Conservation (phyloP, 2,888 invertebrate genomes). For the Megaustenia siamemsis region DNA sequence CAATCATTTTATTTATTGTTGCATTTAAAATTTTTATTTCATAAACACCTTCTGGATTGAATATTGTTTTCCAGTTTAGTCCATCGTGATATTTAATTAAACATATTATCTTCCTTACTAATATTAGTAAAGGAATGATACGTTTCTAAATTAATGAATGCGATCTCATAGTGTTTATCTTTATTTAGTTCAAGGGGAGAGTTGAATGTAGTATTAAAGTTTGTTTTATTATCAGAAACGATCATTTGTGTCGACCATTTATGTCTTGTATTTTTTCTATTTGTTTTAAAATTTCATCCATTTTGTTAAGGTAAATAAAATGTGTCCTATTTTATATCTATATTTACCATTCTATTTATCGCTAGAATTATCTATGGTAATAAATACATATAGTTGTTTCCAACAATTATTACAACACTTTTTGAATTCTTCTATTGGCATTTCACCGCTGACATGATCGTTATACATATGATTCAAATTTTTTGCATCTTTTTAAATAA, state of each 20-base stretch:
- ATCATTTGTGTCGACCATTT: background rate
- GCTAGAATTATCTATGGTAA: conserved; percentile 26
- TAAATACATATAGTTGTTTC: conserved; percentile 10
- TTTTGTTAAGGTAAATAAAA: background rate
- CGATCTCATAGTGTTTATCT: conserved; percentile 41
- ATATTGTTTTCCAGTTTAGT: too few relatives aligned
- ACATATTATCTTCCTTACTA: background rate
- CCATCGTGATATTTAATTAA: too few relatives aligned
- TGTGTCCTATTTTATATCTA: conserved; percentile 3
- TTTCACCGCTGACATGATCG: conserved; percentile 24
- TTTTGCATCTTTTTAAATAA: conserved; percentile 17
- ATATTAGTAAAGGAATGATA: conserved; percentile 37
- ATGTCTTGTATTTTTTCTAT: too few relatives aligned
- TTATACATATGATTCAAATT: conserved; percentile 10
- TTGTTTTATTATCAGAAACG: conserved; percentile 19
- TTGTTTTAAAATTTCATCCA: too few relatives aligned
- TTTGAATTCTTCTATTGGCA: conserved; percentile 6
- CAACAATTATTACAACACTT: conserved; percentile 6
- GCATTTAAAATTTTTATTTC: too few relatives aligned
- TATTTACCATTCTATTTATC: conserved; percentile 30
- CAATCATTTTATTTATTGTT: too few relatives aligned
- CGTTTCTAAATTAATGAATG: conserved; percentile 43
- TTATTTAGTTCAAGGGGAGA: conserved; percentile 4
- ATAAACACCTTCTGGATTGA: too few relatives aligned
- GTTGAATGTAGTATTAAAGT: background rate